Base-by-base conservation (phyloP, 1,140 invertebrate genomes). In the Drosophila ogumai region DNA sequence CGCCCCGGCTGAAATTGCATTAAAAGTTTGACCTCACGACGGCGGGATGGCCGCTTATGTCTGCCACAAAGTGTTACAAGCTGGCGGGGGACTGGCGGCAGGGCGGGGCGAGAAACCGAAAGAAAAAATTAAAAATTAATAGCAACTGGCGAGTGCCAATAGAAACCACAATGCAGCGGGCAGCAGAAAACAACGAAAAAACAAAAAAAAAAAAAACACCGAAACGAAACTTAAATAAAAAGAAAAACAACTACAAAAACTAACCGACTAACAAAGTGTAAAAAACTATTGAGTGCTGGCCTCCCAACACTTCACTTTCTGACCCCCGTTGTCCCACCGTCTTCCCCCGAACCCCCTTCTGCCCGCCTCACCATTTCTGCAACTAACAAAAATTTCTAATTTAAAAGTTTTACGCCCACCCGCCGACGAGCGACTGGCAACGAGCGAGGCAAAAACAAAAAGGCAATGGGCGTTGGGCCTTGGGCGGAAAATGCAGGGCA, bases 301-400 rank as follows among this genome's bases (percentile, higher is more conserved):
- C 44, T 44, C 69, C 69, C 69, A 72, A 73, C 69, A 73, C 69
- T 72, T 82, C 79, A 86, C 66, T 61, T 57, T 60, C 34, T 64
- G 34, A 50, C 25, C 25, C 50, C 40, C 22, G 3, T 28, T 36
- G 49, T 50, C 49, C 17, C 41, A n/a, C 63, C n/a, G 19, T 7
- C 38, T 47, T 36, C 49, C 19, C 66, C 40, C 0, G 9, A 2
- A 10, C 1, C 4, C 43, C 9, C 10, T 1, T 2, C 60, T 43
- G 43, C 32, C 75, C 55, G 54, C 66, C n/a, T 8, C 47, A 56
- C 66, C 31, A 41, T 54, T 67, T 43, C 22, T 54, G 61, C 66
- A 67, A 69, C 84, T 82, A 90, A 81, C 85, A 90, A 90, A 90
- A 90, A 90, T 90, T 90, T 90, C 85, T 90, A 90, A 90, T 90